Evolutionary conservation across 2,888 invertebrate species (phyloP).

Genomic region (Harpagoxenus sublaevis): DNA sequence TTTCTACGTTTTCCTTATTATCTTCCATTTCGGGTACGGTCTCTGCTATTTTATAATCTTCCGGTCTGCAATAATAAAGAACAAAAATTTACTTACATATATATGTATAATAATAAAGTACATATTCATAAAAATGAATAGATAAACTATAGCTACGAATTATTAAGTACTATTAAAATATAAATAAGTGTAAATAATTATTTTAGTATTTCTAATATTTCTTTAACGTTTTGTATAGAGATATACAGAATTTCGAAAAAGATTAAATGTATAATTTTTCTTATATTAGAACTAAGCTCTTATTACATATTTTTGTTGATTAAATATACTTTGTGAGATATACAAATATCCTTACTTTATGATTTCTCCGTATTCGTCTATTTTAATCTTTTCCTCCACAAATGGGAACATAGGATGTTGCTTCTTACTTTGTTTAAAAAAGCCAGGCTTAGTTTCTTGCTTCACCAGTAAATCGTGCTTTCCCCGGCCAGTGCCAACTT

Average conservation of each 20-base stretch:
- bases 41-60: constrained; percentile 96
- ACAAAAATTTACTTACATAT: neutral
- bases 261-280: neutral
- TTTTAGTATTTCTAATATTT: neutral
- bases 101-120: too few relatives aligned
- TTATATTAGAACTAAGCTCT: neutral
- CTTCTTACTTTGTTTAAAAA: constrained; percentile 95
- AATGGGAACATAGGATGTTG: constrained; percentile 99
- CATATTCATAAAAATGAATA: neutral
- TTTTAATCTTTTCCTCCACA: constrained; percentile 95
- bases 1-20: constrained; percentile 90
- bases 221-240: neutral
- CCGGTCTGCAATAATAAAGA: constrained; percentile 88
- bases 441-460: constrained; percentile 91
- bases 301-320: neutral
- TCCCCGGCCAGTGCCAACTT: constrained; percentile 91
- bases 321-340: neutral
- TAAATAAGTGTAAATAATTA: neutral
- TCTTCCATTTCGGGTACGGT: constrained; percentile 90
- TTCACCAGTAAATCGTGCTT: constrained; percentile 96
- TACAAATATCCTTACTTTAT: constrained; percentile 88
- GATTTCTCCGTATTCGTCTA: constrained; percentile 98
- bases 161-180: constrained; percentile 27
- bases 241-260: neutral
- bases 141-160: neutral